Percentiles rank a stretch among this genome's conserved stretches.
These are phyloP conservation scores for Harpagifer antarcticus DNA, from an alignment of 2,797 vertebrate genomes.

Conservation along the genomic window DNA sequence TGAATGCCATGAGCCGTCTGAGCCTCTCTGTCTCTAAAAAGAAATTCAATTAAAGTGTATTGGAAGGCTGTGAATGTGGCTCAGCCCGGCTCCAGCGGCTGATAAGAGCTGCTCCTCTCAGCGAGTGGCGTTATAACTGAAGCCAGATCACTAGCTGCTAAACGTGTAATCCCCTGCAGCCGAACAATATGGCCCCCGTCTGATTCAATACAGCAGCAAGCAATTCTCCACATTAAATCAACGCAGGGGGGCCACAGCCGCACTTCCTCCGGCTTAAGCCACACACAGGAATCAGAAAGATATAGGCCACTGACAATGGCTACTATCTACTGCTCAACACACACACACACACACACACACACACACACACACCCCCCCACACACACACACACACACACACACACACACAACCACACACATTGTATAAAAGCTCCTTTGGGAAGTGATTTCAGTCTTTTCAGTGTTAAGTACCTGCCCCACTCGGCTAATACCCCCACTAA, in stretches of 20 bases:
- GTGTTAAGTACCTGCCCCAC: slow-evolving; percentile 82
- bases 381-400: slow-evolving; percentile 32
- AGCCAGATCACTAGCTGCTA: slow-evolving; percentile 94
- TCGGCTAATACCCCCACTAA: slow-evolving; percentile 78
- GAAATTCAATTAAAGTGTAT: slow-evolving; percentile 99
- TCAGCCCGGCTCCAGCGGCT: slow-evolving; percentile 89
- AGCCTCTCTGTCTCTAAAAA: slow-evolving; percentile 95
- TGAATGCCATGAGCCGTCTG: slow-evolving; percentile 96
- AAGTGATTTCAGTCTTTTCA: slow-evolving; percentile 83
- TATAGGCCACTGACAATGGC: slow-evolving; percentile 75
- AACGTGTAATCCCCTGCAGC: slow-evolving; percentile 96
- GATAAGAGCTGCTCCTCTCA: slow-evolving; percentile 92
- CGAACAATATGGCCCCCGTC: slow-evolving; percentile 93
- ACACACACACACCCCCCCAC: slow-evolving; percentile 42
- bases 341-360: slow-evolving; percentile 13
- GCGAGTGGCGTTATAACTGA: slow-evolving; percentile 90
- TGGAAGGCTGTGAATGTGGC: slow-evolving; percentile 99
- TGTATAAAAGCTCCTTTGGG: slow-evolving; percentile 79
- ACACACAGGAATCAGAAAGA: slow-evolving; percentile 82
- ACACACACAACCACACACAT: slow-evolving; percentile 17
- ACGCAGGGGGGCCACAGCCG: slow-evolving; percentile 87
- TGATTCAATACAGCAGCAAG: slow-evolving; percentile 96
- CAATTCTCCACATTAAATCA: slow-evolving; percentile 98
- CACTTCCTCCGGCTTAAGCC: slow-evolving; percentile 95
- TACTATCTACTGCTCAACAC: slow-evolving; percentile 64